These are phyloP conservation scores for Tringa solitaria DNA, from an alignment of 2,113 vertebrate species.

Conservation along the genomic window DNA sequence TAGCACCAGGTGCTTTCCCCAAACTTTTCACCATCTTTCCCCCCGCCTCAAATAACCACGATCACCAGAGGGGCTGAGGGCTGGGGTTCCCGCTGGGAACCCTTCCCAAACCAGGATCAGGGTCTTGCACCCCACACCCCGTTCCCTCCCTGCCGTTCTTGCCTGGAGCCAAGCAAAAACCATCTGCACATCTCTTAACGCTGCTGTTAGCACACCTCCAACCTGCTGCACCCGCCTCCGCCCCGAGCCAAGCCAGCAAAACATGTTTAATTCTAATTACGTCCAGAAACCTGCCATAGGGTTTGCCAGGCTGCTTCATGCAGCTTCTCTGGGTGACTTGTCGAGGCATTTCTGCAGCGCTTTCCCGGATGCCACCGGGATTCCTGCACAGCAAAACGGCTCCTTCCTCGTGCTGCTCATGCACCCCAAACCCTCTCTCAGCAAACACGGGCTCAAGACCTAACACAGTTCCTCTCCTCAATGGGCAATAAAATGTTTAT, in stretches of 20 bases:
- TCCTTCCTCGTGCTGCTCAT: neutral
- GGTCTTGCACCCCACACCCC: neutral
- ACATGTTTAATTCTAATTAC: too few relatives aligned
- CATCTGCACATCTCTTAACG: rapidly evolving
- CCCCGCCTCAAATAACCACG: rapidly evolving
- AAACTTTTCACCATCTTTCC: neutral
- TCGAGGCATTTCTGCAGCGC: neutral
- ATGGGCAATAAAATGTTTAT: neutral
- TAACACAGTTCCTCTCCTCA: neutral
- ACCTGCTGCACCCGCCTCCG: neutral
- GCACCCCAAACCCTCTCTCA: neutral
- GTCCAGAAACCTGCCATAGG: rapidly evolving
- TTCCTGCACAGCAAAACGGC: neutral
- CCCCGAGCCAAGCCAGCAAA: neutral
- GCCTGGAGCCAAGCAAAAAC: neutral
- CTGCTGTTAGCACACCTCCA: neutral
- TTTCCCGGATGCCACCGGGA: neutral
- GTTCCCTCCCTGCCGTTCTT: rapidly evolving
- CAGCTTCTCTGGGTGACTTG: neutral
- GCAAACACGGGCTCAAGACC: neutral
- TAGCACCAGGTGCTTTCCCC: neutral
- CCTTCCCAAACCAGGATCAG: neutral
- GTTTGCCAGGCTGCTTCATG: neutral
- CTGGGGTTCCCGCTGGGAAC: neutral
- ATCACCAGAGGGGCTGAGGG: too few relatives aligned